Evolutionary conservation across 2,113 vertebrate genomes (phyloP), one percentile per base, ranked within the genome.

Genomic region (Heloderma charlesbogerti): DNA sequence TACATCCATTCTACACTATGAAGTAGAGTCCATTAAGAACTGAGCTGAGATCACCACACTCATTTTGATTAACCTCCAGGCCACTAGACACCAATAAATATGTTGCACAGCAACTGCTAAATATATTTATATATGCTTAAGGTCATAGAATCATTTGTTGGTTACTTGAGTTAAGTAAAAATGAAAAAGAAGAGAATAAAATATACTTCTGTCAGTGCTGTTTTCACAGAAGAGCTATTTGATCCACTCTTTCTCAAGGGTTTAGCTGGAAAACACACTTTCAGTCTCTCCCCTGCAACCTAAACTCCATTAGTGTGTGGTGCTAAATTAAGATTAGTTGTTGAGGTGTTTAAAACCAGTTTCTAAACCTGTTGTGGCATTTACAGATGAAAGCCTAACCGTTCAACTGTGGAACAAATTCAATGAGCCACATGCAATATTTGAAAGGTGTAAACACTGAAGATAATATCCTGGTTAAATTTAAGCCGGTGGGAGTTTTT

Each of bases 1-100:
- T 94, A 94, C 92, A 85, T 94, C 94, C 89, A 91, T 89, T 86
- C 80, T 90, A 29, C 88, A 92, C 90, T 89, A 84, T 91, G 91
- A 94, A 94, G 85, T 90, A 89, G 81, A 94, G 92, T 92, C 96
- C 94, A 94, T 94, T 92, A 90, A 92, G 92, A 93, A 93, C 57
- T 84, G 78, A 93, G 88, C 94, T 91, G 93, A 95, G 92, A 94
- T 89, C 89, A 92, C 91, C 85, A 83, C 82, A 84, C 75, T 95
- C 89, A 94, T 96, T 95, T 94, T 91, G 87, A 95, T 93, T 95
- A 95, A 95, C 94, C 91, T 95, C 91, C 60, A 92, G 92, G 95
- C 92, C 87, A 37, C 94, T 95, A 94, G 93, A 91, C 57, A 92
- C 92, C 82, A 95, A 93, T 88, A 95, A 94, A 94, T 84, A 92